Conservation (phyloP, 2,797 vertebrate genomes). For the Xenops minutus region DNA sequence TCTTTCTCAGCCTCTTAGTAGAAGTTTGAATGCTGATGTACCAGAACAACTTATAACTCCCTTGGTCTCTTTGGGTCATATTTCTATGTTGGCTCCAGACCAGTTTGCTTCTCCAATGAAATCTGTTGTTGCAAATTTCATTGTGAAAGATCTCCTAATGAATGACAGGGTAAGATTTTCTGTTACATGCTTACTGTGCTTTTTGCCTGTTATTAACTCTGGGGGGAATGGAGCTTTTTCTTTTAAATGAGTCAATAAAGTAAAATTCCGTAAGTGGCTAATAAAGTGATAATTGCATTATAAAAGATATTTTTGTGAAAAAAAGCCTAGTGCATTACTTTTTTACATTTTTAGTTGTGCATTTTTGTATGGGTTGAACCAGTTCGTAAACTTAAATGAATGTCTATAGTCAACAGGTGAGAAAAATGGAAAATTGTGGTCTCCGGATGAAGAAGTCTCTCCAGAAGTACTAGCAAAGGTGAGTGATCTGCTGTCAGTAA, state of each 20-base stretch:
- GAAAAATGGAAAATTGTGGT: constrained; percentile 98
- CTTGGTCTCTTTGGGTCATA: constrained; percentile 94
- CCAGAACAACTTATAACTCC: constrained; percentile 98
- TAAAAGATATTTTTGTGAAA: background rate
- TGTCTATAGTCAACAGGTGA: constrained; percentile 90
- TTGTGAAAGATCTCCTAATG: constrained; percentile 98
- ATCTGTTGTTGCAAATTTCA: constrained; percentile 98
- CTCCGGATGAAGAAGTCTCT: constrained; percentile 95
- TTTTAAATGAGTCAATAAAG: background rate
- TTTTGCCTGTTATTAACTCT: background rate
- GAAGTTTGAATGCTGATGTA: constrained; percentile 96
- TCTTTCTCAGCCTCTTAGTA: constrained; percentile 88
- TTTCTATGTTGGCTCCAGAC: constrained; percentile 98
- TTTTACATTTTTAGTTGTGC: background rate
- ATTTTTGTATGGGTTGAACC: background rate
- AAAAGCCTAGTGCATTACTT: background rate
- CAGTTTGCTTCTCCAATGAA: constrained; percentile 99
- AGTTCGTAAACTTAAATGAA: constrained; percentile 56
- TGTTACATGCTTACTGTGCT: background rate
- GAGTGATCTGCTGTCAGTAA: background rate
- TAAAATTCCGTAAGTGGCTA: background rate
- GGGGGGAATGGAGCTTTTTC: background rate
- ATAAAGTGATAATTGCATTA: background rate
- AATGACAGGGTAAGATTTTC: constrained; percentile 90
- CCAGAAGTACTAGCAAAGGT: constrained; percentile 92